Evolutionary conservation across 2,797 vertebrate species (phyloP).

Genomic region (Chelmon rostratus): DNA sequence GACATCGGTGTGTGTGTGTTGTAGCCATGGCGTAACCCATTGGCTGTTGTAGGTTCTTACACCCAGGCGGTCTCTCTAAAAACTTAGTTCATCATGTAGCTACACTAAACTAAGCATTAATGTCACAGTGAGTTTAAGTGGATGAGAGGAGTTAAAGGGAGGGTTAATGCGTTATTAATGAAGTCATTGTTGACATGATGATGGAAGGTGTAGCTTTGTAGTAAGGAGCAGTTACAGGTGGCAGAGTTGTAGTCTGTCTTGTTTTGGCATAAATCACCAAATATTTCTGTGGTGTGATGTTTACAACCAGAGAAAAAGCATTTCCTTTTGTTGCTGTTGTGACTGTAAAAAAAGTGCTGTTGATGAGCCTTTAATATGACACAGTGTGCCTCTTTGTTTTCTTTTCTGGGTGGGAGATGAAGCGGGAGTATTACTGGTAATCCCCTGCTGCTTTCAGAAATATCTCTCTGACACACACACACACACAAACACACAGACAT

Average conservation of each 20-base stretch:
- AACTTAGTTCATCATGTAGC: no score
- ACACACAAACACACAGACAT: not conserved
- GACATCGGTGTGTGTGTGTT: not conserved
- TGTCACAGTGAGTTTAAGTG: not conserved
- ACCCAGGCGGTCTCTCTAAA: no score
- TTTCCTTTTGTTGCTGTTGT: not conserved
- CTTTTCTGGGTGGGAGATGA: not conserved
- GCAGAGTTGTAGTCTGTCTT: slow-evolving; percentile 1
- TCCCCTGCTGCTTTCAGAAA: slow-evolving; percentile 33
- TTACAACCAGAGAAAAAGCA: not conserved
- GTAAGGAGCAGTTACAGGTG: not conserved
- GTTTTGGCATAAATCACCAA: not conserved
- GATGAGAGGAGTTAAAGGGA: not conserved
- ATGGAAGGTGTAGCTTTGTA: no score
- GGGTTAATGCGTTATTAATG: not conserved
- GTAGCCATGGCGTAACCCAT: not conserved
- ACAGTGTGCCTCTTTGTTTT: slow-evolving; percentile 13
- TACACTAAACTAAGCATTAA: no score
- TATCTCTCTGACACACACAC: not conserved
- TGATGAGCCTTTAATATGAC: not conserved
- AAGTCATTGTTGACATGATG: not conserved
- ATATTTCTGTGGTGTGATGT: not conserved
- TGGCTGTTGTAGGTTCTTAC: not conserved
- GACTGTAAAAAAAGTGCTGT: not conserved
- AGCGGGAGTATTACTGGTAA: slow-evolving; percentile 29